Base-by-base conservation (phyloP, 2,113 vertebrate species). In the Forbesichthys agassizii region DNA sequence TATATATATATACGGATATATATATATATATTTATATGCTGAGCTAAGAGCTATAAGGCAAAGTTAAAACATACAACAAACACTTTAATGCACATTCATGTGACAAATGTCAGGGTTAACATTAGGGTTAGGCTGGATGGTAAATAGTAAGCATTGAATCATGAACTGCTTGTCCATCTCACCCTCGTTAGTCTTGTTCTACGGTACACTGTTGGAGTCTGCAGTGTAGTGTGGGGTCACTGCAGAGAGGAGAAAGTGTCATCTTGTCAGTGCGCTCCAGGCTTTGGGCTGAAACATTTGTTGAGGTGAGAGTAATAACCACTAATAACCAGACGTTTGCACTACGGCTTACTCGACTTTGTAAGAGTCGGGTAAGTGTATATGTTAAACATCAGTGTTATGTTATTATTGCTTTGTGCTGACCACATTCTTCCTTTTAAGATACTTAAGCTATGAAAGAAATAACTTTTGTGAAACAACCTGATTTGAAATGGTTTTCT, bases 221-320 rank as follows among this genome's bases (percentile, higher is more conserved):
- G 59, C 88, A 71, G 63, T 97, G 96, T 68, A 67, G 91, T 7
- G 89, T 94, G 0, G 94, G 93, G 20, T 72, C 90, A 13, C 74
- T 97, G 77, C 85, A 93, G 66, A 89, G 86, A 53, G 93, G 93
- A n/a, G 86, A 84, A 67, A 94, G 91, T 33, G 89, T 79, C 33
- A 94, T 94, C 71, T 82, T 97, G 58, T 89, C 80, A 0, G 82
- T 96, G 9, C 92, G 93, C 68, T 96, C 94, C 71, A 92, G 94
- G 49, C 61, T 97, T 64, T 95, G 94, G 94, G 92, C 93, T 20
- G 91, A 94, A 80, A 95, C 94, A 33, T 96, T 96, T 83, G 80
- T 93, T 0, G 90, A 94, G 89, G 96, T 96, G 74, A 81, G 81
- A 67, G 54, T n/a, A 6, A 11, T 14, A 12, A 47, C 16, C 42